These are phyloP conservation scores for Bursaphelenchus mucronatus DNA, from an alignment of 1,140 invertebrate genomes.

Conservation along the genomic window DNA sequence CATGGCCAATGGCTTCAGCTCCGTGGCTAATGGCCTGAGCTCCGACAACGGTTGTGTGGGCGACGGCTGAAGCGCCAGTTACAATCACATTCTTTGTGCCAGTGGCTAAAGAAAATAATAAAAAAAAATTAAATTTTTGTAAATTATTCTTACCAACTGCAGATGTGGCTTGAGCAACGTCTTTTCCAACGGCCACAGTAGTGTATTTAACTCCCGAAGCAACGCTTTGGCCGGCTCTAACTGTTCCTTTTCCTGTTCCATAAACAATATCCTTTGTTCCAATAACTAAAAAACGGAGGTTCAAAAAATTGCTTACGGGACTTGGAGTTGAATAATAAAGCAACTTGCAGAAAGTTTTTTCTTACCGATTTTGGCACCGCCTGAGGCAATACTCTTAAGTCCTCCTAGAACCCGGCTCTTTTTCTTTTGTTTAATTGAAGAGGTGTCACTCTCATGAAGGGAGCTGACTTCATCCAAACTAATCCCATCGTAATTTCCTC, in stretches of 20 bases:
- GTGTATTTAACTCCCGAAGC: slow-evolving; percentile 16
- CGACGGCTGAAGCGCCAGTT: slow-evolving; percentile 2
- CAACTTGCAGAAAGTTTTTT: no score
- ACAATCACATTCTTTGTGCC: slow-evolving; percentile 9
- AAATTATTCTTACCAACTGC: not conserved
- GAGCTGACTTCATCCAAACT: no score
- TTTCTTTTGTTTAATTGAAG: no score
- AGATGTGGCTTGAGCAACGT: not conserved
- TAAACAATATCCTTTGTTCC: not conserved
- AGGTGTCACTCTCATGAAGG: no score
- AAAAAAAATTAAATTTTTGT: no score
- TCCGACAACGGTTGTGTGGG: slow-evolving; percentile 2
- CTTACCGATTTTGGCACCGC: no score
- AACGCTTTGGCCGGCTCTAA: slow-evolving; percentile 1
- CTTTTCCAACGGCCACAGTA: slow-evolving; percentile 2
- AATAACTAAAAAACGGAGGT: no score
- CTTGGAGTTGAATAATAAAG: no score
- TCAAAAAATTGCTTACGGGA: no score
- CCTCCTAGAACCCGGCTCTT: no score
- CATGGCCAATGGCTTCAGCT: slow-evolving; percentile 1
- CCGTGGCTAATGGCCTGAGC: slow-evolving; percentile 12
- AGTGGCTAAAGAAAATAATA: not conserved
- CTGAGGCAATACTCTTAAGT: no score
- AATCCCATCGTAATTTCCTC: no score
- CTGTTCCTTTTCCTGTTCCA: not conserved